phyloP scores from a whole-genome alignment of 1,140 invertebrate genomes.

The Callitettix versicolor region DNA sequence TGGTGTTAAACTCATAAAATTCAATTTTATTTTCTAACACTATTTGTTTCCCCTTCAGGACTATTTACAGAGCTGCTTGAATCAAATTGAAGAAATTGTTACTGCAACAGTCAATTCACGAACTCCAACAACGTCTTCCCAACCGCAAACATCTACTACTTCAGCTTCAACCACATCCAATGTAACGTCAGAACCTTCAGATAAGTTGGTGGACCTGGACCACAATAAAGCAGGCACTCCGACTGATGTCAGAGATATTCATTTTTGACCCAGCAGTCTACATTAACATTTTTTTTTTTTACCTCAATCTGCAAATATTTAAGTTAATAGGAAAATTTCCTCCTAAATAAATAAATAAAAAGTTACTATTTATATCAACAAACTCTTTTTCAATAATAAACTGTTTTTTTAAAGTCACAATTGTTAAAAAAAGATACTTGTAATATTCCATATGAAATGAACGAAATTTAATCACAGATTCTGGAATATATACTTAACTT shows the following conservation, averaged over 20 bases:
- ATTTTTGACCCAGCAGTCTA: slow-evolving; percentile 41
- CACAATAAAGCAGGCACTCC: slow-evolving; percentile 65
- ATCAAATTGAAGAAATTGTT: slow-evolving; percentile 63
- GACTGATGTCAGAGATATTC: slow-evolving; percentile 65
- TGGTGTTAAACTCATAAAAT: no score
- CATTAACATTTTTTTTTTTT: slow-evolving; percentile 5
- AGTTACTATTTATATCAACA: slow-evolving; percentile 23
- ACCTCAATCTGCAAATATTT: slow-evolving; percentile 4
- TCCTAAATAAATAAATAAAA: slow-evolving; percentile 17
- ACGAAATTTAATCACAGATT: no score
- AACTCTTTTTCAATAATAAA: no score
- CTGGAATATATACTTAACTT: no score
- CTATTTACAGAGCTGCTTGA: slow-evolving; percentile 56
- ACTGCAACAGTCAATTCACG: slow-evolving; percentile 36
- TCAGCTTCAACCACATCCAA: slow-evolving; percentile 7
- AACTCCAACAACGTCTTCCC: no score
- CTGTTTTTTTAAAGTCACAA: no score
- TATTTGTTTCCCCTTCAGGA: slow-evolving; percentile 45
- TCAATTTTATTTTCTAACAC: no score
- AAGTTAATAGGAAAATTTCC: slow-evolving; percentile 15
- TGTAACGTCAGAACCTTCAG: slow-evolving; percentile 1
- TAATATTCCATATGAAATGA: no score
- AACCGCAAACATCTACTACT: slow-evolving; percentile 7
- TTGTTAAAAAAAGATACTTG: no score
- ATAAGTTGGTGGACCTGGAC: slow-evolving; percentile 25